phyloP scores from a whole-genome alignment of 2,113 vertebrate species.

The Odontophorus gujanensis region DNA sequence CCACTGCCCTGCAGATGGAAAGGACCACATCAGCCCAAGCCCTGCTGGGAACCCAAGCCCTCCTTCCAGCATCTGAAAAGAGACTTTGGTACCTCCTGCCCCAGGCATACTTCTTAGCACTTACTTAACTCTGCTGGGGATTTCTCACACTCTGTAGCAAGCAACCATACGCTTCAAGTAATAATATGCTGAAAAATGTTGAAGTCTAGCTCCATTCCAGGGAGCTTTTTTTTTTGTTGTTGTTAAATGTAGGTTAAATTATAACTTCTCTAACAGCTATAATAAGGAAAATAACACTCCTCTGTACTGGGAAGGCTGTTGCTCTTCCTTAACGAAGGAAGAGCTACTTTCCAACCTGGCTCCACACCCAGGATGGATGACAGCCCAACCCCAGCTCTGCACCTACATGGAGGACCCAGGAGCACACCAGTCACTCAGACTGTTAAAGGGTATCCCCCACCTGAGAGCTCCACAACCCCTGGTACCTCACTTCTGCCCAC shows the following conservation, averaged over 20 bases:
- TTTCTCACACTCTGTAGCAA: neutral
- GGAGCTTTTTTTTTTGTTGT: neutral
- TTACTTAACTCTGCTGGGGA: neutral
- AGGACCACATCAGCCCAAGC: neutral
- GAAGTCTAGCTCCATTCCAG: neutral
- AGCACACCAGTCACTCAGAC: neutral
- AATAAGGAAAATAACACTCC: neutral
- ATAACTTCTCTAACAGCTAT: neutral
- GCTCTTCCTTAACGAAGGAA: neutral
- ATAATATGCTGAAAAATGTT: neutral
- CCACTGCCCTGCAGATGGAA: neutral
- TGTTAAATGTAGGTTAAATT: conserved; percentile 15
- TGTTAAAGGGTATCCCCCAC: neutral
- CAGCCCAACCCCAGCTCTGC: neutral
- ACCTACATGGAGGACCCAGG: neutral
- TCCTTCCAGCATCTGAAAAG: neutral
- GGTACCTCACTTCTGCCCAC: neutral
- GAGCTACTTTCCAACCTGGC: neutral
- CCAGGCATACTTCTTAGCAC: neutral
- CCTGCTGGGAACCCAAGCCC: neutral
- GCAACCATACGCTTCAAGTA: neutral
- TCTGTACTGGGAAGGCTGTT: neutral
- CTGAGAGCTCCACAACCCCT: neutral
- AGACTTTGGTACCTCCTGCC: neutral
- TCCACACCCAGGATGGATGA: neutral